Evolutionary conservation across 2,888 invertebrate species (phyloP).

Genomic region (Drosophila subsilvestris): DNA sequence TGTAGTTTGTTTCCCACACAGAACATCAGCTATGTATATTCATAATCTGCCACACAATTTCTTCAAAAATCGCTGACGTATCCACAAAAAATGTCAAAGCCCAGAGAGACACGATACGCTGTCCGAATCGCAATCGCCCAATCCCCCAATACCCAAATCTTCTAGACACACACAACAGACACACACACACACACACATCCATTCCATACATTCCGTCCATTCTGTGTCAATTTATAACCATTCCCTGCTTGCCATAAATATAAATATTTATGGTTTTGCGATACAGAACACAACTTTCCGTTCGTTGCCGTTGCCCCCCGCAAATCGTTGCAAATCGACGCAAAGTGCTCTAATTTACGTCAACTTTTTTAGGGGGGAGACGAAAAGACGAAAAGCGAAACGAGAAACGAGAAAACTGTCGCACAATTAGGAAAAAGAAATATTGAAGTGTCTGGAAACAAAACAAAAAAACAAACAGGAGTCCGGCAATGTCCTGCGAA

Average conservation of each 20-base stretch:
- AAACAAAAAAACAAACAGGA: conserved; percentile 10
- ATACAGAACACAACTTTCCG: conserved; percentile 41
- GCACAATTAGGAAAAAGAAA: conserved; percentile 74
- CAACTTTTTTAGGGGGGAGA: conserved; percentile 48
- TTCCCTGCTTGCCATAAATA: conserved; percentile 47
- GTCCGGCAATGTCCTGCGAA: background rate
- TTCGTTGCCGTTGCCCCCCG: background rate
- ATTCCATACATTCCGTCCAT: background rate
- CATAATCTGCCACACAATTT: background rate
- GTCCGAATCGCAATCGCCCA: conserved; percentile 5
- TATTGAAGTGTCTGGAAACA: conserved; percentile 57
- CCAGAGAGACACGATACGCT: conserved; percentile 9
- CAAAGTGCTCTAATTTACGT: conserved; percentile 78
- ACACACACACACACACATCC: background rate
- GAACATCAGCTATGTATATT: background rate
- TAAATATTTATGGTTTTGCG: conserved; percentile 73
- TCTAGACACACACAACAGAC: conserved; percentile 3
- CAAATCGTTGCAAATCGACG: conserved; percentile 74
- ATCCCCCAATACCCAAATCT: conserved; percentile 5
- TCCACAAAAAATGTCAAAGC: conserved; percentile 2
- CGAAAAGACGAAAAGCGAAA: conserved; percentile 47
- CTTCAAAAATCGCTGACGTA: conserved; percentile 23
- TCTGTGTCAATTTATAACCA: conserved; percentile 26
- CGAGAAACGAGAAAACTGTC: conserved; percentile 43
- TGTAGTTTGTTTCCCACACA: background rate